A percentile compares a stretch with the other conserved stretches of the same genome.
Evolutionary conservation across 2,797 vertebrate species (phyloP).

Genomic region (Rhabdophis nuchalis): DNA sequence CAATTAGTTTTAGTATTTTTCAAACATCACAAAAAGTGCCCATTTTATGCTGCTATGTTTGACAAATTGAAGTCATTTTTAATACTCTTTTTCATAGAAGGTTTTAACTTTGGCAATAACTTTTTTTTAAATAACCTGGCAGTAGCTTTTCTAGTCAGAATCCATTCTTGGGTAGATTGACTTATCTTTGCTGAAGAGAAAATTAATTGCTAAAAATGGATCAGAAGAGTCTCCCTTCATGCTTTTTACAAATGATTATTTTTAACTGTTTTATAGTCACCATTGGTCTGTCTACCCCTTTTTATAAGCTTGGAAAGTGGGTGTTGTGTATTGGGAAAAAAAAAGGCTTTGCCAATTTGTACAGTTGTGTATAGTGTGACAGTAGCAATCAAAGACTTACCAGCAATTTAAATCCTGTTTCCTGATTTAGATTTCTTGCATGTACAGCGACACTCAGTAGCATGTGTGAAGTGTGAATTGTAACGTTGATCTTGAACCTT

Average conservation of each 20-base stretch:
- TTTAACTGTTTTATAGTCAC: conserved; percentile 74
- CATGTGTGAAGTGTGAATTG: conserved; percentile 53
- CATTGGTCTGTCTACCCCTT: conserved; percentile 67
- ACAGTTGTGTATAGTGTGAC: conserved; percentile 60
- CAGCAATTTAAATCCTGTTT: conserved; percentile 63
- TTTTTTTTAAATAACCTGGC: conserved; percentile 65
- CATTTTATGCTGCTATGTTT: conserved; percentile 82
- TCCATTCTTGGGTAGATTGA: conserved; percentile 61
- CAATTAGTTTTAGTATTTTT: conserved; percentile 75
- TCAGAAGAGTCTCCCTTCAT: conserved; percentile 72
- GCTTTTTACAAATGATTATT: conserved; percentile 71
- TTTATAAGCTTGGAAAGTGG: conserved; percentile 72
- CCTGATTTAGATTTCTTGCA: conserved; percentile 61
- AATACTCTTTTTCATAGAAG: conserved; percentile 76
- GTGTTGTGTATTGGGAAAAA: conserved; percentile 57
- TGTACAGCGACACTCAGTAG: conserved; percentile 51
- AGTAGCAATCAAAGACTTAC: conserved; percentile 69
- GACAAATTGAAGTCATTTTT: conserved; percentile 76
- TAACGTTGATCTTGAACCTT: conserved; percentile 53
- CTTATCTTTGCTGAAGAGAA: conserved; percentile 58
- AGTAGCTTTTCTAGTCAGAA: conserved; percentile 72
- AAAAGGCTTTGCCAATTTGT: conserved; percentile 58
- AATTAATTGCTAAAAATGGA: conserved; percentile 64
- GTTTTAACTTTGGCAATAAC: conserved; percentile 80
- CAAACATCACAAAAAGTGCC: conserved; percentile 75